phyloP scores from a whole-genome alignment of 2,888 invertebrate genomes.

The Xanthorhoe designata region DNA sequence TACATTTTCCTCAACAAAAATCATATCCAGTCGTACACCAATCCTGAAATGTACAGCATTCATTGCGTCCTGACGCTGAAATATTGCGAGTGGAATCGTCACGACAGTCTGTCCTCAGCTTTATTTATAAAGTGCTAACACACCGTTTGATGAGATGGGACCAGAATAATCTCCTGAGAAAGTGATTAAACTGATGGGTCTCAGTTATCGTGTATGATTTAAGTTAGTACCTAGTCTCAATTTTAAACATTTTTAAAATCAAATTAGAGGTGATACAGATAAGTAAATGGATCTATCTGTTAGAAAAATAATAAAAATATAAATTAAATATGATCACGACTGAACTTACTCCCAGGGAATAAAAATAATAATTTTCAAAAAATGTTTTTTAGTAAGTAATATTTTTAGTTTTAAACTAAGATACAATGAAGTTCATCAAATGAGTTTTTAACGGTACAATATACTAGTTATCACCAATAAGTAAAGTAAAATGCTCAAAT shows the following conservation, averaged over 20 bases:
- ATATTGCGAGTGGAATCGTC: constrained; percentile 78
- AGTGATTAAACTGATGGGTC: background rate
- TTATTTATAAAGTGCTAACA: constrained; percentile 80
- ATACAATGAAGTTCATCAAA: too few species aligned
- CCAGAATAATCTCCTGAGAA: constrained; percentile 1
- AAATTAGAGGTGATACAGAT: too few species aligned
- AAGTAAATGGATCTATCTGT: constrained; percentile 67
- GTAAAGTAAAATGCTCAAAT: too few species aligned
- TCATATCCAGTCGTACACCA: constrained; percentile 17
- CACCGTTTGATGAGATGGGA: constrained; percentile 61
- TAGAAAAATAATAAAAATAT: too few species aligned
- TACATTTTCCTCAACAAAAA: background rate
- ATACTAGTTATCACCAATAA: too few species aligned
- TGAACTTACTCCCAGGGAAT: too few species aligned
- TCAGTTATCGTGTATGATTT: background rate
- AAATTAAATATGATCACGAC: too few species aligned
- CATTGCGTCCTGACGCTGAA: constrained; percentile 73
- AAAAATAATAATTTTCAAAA: too few species aligned
- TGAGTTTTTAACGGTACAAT: too few species aligned
- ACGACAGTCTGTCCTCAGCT: constrained; percentile 71
- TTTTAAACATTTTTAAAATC: too few species aligned
- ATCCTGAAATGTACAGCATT: constrained; percentile 50
- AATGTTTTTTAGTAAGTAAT: constrained; percentile 36
- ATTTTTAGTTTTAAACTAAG: too few species aligned
- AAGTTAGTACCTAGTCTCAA: background rate